Evolutionary conservation across 2,797 vertebrate species (phyloP).

Genomic region (Fundulus diaphanus): DNA sequence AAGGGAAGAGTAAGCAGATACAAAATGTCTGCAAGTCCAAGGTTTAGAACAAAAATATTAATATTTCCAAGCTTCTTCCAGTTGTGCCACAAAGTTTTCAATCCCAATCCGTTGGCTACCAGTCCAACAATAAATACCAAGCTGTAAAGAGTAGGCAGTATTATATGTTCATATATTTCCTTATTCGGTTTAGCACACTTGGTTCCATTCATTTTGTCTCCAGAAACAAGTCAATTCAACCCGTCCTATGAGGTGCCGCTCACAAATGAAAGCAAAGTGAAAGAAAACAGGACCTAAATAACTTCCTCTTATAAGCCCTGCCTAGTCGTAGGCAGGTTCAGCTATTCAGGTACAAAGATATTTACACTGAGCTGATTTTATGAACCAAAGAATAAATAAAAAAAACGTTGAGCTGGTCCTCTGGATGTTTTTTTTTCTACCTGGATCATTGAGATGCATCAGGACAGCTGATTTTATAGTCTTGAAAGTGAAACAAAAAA

Average conservation of each 20-base stretch:
- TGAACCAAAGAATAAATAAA: too few species aligned
- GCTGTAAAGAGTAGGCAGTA: background rate
- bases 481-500: too few species aligned
- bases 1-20: conserved; percentile 85
- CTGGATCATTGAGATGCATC: too few species aligned
- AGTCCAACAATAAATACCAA: conserved; percentile 69
- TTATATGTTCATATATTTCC: background rate
- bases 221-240: background rate
- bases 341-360: too few species aligned
- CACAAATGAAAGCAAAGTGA: background rate
- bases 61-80: conserved; percentile 68
- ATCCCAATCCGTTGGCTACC: conserved; percentile 72
- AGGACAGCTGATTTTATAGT: too few species aligned
- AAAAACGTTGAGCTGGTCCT: too few species aligned
- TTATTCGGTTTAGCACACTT: rapidly evolving
- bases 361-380: too few species aligned
- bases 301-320: background rate
- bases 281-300: background rate
- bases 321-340: too few species aligned
- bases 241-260: background rate
- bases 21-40: conserved; percentile 83
- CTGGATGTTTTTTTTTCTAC: too few species aligned
- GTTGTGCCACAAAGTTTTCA: conserved; percentile 73
- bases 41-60: conserved; percentile 80
- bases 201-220: background rate